phyloP scores from a whole-genome alignment of 2,113 vertebrate genomes.

The Lasiurus cinereus region DNA sequence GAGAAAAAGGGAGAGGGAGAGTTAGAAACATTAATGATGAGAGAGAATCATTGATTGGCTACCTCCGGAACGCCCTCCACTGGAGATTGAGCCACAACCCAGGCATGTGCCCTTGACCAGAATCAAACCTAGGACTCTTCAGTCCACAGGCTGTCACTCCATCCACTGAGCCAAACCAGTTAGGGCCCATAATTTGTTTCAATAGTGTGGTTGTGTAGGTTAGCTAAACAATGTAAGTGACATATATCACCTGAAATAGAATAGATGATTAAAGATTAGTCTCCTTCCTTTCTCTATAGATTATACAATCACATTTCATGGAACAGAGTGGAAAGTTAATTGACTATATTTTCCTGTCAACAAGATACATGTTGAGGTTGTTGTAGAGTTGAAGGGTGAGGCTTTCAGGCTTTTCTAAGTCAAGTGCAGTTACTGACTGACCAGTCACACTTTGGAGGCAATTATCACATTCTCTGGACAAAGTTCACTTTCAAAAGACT shows the following conservation, averaged over 20 bases:
- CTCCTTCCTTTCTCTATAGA: not conserved
- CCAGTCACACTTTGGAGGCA: not conserved
- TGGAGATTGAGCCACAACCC: too few relatives aligned
- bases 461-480: slow-evolving; percentile 8
- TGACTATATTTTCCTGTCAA: slow-evolving; percentile 43
- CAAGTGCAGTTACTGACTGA: not conserved
- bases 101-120: too few relatives aligned
- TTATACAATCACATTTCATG: not conserved
- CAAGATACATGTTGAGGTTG: slow-evolving; percentile 17
- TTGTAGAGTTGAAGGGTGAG: not conserved
- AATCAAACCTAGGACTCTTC: too few relatives aligned
- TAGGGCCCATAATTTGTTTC: not conserved
- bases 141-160: too few relatives aligned
- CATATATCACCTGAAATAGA: not conserved
- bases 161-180: too few relatives aligned
- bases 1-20: too few relatives aligned
- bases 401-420: not conserved
- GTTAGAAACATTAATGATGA: too few relatives aligned
- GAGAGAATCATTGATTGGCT: too few relatives aligned
- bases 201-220: not conserved
- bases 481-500: slow-evolving; percentile 9
- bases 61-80: too few relatives aligned
- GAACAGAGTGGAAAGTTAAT: slow-evolving; percentile 11
- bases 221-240: not conserved
- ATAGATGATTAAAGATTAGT: not conserved